phyloP scores from a whole-genome alignment of 2,113 vertebrate species.

The Dermatemys mawii region DNA sequence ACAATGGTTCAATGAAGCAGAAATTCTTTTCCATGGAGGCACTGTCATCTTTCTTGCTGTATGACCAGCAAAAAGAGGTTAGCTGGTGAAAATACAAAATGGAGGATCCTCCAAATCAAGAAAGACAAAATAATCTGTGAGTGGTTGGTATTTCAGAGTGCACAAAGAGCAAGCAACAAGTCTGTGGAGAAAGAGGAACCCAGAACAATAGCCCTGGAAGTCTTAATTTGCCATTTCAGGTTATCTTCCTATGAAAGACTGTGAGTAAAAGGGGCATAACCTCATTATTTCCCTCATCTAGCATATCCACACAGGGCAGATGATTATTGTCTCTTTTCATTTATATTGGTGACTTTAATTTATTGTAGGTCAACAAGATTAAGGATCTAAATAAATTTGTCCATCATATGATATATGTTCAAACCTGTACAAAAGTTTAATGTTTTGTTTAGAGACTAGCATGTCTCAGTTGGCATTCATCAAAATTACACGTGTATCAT shows the following conservation, averaged over 20 bases:
- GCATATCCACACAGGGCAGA: background rate
- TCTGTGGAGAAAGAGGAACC: background rate
- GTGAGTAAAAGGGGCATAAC: background rate
- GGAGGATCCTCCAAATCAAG: background rate
- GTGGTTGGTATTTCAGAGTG: background rate
- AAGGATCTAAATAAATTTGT: background rate
- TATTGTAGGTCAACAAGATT: background rate
- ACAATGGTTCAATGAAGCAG: background rate
- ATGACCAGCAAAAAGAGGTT: background rate
- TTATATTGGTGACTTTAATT: background rate
- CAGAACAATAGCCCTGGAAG: too few relatives aligned
- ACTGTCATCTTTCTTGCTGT: background rate
- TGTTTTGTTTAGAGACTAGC: background rate
- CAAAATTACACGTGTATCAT: background rate
- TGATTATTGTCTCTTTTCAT: background rate
- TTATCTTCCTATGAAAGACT: background rate
- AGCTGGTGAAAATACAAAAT: background rate
- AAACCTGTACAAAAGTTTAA: background rate
- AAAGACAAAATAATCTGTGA: background rate
- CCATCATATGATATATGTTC: background rate
- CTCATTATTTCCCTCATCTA: background rate
- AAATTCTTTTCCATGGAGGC: background rate
- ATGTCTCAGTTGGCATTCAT: background rate
- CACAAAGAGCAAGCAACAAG: too few relatives aligned
- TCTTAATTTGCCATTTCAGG: background rate